Base-by-base conservation (phyloP, 1,140 invertebrate species). In the Colletes gigas region DNA sequence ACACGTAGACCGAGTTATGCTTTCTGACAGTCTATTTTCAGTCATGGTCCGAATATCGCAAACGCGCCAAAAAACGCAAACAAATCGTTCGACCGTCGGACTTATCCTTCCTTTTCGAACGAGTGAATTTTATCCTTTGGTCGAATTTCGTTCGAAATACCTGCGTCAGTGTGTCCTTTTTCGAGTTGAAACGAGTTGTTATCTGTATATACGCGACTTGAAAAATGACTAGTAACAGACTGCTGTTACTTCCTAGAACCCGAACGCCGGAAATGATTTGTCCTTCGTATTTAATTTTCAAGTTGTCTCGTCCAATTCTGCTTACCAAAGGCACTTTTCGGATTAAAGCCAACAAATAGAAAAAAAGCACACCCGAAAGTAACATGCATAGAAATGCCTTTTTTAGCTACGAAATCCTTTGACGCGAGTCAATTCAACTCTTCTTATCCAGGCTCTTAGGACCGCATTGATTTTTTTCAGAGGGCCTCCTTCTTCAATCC, bases 401-500 rank as follows among this genome's bases (percentile, higher is more conserved):
- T 39, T 62, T 19, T n/a, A 9, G 4, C 15, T 2, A n/a, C 4
- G n/a, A 39, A 62, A 62, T 62, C n/a, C 59, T 62, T 62, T 62
- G 59, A 14, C n/a, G 15, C n/a, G 57, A 19, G 8, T 7, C n/a
- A 3, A 39, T 39, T 21, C 21, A 2, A 62, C 17, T 60, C 8
- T 62, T 39, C 59, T 62, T 62, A 19, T 59, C n/a, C 57, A 59
- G n/a, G 3, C 21, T 62, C 59, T 14, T 39, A 15, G 8, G 19
- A 62, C 9, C 3, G 21, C 10, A 62, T 83, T 78, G 74, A 84
- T 82, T 83, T 83, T 79, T 83, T 83, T 79, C 9, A 52, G 39
- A 55, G 44, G 50, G 41, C 7, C 54, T 47, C 41, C 15, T 82
- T 55, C 17, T 44, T 62, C 47, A 69, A 73, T 62, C 63, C 66